These are phyloP conservation scores for Myotis davidii DNA, from an alignment of 2,113 vertebrate genomes.

Conservation along the genomic window DNA sequence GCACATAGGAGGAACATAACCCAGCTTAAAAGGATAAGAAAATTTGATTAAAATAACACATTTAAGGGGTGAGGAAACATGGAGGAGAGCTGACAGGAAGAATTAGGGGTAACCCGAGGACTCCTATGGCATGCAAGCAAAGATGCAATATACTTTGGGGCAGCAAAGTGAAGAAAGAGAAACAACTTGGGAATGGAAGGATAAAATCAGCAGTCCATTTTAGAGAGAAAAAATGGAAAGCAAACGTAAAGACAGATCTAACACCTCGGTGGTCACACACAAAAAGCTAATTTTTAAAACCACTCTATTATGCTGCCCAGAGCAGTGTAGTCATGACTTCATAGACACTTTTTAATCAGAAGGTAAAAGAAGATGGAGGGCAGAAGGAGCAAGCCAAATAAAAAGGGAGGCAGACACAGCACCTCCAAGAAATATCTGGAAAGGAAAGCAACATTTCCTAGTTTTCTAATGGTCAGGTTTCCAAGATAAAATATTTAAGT, in stretches of 20 bases:
- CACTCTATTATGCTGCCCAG: background rate
- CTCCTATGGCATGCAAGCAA: background rate
- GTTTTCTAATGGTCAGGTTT: background rate
- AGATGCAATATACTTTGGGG: background rate
- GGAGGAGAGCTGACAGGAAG: background rate
- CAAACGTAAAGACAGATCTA: background rate
- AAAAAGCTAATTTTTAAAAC: background rate
- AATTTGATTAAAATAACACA: background rate
- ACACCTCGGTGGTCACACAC: background rate
- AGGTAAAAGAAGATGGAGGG: background rate
- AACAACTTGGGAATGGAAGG: background rate
- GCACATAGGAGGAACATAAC: background rate
- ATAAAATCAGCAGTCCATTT: background rate
- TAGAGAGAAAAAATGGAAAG: background rate
- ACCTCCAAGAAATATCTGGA: background rate
- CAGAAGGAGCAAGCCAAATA: background rate
- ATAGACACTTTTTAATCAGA: background rate
- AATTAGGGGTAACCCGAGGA: background rate
- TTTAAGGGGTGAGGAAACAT: background rate
- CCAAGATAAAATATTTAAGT: background rate
- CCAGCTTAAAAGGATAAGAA: background rate
- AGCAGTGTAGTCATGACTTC: rapidly evolving
- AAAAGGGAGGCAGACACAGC: background rate
- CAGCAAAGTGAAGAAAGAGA: background rate
- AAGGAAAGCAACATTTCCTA: background rate